phyloP scores from a whole-genome alignment of 2,113 vertebrate genomes.

The Dasypus novemcinctus region DNA sequence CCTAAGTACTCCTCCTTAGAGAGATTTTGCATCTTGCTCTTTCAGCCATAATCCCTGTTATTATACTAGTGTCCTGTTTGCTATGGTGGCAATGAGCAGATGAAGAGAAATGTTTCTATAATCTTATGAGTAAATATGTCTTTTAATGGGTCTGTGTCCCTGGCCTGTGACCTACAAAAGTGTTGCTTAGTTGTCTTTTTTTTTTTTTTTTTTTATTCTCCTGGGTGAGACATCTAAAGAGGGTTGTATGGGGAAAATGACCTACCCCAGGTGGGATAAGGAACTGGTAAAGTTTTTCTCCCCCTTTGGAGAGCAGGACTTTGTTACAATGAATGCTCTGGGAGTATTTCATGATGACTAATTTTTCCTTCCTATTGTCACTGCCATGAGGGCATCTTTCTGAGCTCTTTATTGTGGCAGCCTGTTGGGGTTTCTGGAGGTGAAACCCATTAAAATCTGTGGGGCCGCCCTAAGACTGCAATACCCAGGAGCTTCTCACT shows the following conservation, averaged over 20 bases:
- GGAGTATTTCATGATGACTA: neutral
- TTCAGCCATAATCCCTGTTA: neutral
- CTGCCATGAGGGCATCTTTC: neutral
- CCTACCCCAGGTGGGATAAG: neutral
- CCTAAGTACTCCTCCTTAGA: neutral
- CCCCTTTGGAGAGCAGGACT: neutral
- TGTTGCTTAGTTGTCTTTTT: neutral
- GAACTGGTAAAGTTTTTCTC: no score
- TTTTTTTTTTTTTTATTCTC: neutral
- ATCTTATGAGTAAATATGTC: neutral
- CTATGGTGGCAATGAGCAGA: fast-evolving
- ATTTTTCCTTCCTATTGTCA: neutral
- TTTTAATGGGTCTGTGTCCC: neutral
- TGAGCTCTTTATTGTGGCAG: neutral
- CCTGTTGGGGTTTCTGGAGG: neutral
- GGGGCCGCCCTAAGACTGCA: fast-evolving
- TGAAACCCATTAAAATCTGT: neutral
- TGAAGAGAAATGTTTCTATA: neutral
- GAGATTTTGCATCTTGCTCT: neutral
- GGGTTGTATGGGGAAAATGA: neutral
- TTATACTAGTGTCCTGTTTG: neutral
- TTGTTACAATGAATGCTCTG: neutral
- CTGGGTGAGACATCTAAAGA: neutral
- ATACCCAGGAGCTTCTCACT: neutral
- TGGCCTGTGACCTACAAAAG: neutral